Percentiles rank a stretch among this genome's conserved stretches.
phyloP scores from a whole-genome alignment of 2,888 invertebrate species.

The Carcina quercana region DNA sequence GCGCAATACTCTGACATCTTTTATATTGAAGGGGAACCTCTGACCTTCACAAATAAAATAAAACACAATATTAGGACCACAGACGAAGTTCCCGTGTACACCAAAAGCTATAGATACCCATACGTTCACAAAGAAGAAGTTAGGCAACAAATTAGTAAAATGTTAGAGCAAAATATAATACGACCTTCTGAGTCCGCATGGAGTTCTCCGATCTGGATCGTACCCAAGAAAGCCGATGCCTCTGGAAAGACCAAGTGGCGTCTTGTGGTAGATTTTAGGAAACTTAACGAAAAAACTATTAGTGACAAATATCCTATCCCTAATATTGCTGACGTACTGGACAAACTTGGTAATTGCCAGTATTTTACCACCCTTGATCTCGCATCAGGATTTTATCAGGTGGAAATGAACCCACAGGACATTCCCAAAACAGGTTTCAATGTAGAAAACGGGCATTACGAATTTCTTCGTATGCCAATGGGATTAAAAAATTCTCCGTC shows the following conservation, averaged over 20 bases:
- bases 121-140: constrained; percentile 14
- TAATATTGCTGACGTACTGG: constrained; percentile 3
- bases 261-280: constrained; percentile 16
- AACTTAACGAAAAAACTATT: constrained; percentile 15
- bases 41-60: constrained; percentile 7
- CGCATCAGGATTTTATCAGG: constrained; percentile 10
- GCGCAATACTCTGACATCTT: constrained; percentile 12
- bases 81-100: constrained; percentile 14
- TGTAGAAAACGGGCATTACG: constrained; percentile 9
- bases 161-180: constrained; percentile 10
- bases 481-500: constrained; percentile 11
- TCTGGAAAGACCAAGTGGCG: constrained; percentile 11
- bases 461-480: constrained; percentile 10
- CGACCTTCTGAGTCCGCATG: constrained; percentile 10
- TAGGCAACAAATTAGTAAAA: constrained; percentile 7
- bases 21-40: constrained; percentile 10
- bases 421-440: constrained; percentile 11
- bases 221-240: constrained; percentile 14
- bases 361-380: constrained; percentile 20
- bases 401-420: constrained; percentile 10
- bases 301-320: constrained; percentile 11
- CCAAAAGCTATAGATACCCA: constrained; percentile 14
- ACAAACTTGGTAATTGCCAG: constrained; percentile 16
- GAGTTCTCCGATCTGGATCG: constrained; percentile 12
- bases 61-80: constrained; percentile 13